These are phyloP conservation scores for Cephalopholis sonnerati DNA, from an alignment of 2,113 vertebrate species.

Conservation along the genomic window DNA sequence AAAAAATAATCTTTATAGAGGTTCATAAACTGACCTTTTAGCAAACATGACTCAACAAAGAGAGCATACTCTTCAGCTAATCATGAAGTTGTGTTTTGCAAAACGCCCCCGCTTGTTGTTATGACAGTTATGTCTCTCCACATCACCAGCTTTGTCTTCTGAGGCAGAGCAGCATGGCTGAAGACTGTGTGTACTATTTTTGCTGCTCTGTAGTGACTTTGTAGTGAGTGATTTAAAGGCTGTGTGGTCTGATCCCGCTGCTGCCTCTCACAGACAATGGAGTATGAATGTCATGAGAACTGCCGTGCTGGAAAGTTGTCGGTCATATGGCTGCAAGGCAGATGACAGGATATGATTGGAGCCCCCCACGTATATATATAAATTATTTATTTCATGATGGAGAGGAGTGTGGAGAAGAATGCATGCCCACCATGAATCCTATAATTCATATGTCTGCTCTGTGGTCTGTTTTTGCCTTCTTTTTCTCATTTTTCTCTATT, in stretches of 20 bases:
- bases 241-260: constrained; percentile 48
- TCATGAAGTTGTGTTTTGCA: constrained; percentile 29
- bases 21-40: constrained; percentile 43
- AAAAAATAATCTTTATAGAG: constrained; percentile 3
- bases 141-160: constrained; percentile 40
- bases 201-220: constrained; percentile 48
- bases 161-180: constrained; percentile 29
- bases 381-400: constrained; percentile 39
- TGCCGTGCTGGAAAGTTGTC: constrained; percentile 55
- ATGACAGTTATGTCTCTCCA: constrained; percentile 38
- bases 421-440: background rate
- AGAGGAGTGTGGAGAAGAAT: constrained; percentile 6
- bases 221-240: constrained; percentile 63
- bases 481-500: background rate
- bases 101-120: constrained; percentile 28
- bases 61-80: constrained; percentile 2
- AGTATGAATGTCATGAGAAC: constrained; percentile 58
- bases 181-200: constrained; percentile 34
- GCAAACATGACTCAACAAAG: constrained; percentile 26
- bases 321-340: constrained; percentile 63
- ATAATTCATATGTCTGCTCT: constrained; percentile 2
- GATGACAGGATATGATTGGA: constrained; percentile 56
- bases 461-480: background rate
- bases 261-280: constrained; percentile 58
- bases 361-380: background rate